Evolutionary conservation across 2,797 vertebrate genomes (phyloP).

Genomic region (Xerus rutilus): DNA sequence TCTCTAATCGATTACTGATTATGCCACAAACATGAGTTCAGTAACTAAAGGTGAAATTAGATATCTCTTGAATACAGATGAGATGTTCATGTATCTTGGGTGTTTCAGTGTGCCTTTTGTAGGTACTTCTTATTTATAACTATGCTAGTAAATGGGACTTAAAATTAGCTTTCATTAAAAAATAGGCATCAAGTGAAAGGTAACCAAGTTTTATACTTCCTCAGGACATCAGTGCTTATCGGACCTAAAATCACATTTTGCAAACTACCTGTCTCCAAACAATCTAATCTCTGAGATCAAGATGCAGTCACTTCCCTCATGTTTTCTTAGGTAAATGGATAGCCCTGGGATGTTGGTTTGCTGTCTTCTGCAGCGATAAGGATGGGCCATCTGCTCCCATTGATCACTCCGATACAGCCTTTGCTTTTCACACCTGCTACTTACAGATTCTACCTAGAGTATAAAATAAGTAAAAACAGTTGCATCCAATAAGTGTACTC

Average conservation of each 20-base stretch:
- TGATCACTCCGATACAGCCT: too few species aligned
- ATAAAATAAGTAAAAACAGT: not conserved
- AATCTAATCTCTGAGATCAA: not conserved
- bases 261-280: not conserved
- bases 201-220: not conserved
- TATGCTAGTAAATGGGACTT: not conserved
- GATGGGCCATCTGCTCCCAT: not conserved
- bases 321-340: not conserved
- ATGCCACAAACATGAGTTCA: not conserved
- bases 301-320: not conserved
- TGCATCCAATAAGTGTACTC: not conserved
- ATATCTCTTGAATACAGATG: not conserved
- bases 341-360: not conserved
- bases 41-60: not conserved
- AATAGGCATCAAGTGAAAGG: not conserved
- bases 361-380: conserved; percentile 26
- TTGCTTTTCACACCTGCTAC: not conserved
- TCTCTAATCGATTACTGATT: not conserved
- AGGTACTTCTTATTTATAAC: not conserved
- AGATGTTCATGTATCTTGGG: not conserved
- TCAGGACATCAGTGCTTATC: not conserved
- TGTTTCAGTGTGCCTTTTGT: not conserved
- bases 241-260: not conserved
- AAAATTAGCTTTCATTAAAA: not conserved
- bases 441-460: not conserved